Evolutionary conservation across 2,113 vertebrate genomes (phyloP).

Genomic region (Equus quagga): DNA sequence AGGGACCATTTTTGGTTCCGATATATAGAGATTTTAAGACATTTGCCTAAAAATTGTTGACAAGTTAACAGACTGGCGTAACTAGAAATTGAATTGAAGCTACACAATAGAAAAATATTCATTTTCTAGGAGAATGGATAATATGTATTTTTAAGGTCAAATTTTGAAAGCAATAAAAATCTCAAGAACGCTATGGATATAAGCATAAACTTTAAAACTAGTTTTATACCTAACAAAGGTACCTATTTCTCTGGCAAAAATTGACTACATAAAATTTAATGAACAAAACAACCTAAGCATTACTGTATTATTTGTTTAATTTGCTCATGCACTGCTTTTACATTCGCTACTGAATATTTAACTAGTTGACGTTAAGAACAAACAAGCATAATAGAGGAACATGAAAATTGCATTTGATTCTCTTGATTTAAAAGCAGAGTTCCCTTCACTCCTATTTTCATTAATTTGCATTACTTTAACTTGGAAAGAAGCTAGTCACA

Average conservation of each 20-base stretch:
- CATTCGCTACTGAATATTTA: not conserved
- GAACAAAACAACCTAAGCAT: not conserved
- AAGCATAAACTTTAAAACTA: not conserved
- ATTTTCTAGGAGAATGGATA: not conserved
- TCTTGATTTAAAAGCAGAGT: not conserved
- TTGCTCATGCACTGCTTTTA: not conserved
- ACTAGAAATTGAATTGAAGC: conserved; percentile 43
- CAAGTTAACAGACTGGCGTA: not conserved
- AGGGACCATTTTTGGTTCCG: not conserved
- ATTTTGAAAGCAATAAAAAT: conserved; percentile 30
- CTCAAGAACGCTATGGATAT: not conserved
- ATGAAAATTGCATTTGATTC: not conserved
- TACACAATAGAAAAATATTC: not conserved
- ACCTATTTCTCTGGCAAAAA: not conserved
- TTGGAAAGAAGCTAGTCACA: not conserved
- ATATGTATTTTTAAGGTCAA: not conserved
- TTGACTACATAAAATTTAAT: not conserved
- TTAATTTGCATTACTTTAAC: not conserved
- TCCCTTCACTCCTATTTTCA: not conserved
- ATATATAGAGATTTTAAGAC: not conserved
- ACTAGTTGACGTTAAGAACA: not conserved
- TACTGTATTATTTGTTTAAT: not conserved
- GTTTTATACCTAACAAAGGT: not conserved
- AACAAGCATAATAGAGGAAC: not conserved
- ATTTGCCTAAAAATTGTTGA: not conserved